phyloP scores from a whole-genome alignment of 2,797 vertebrate species.

The Cossypha dichroa region DNA sequence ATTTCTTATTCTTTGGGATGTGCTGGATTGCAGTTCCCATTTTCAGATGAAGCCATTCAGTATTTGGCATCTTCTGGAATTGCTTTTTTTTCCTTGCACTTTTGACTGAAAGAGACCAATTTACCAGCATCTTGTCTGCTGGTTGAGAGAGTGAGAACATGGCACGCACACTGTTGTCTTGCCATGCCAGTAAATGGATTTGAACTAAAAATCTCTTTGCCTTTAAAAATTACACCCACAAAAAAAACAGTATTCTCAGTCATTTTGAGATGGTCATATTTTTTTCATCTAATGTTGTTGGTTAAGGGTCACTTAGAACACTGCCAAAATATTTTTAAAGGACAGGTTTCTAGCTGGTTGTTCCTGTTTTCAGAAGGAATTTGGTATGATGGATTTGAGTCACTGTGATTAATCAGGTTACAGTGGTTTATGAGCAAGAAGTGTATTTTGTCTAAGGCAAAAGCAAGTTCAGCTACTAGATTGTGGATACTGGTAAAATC shows the following conservation, averaged over 20 bases:
- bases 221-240: background rate
- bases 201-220: background rate
- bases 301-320: background rate
- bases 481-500: background rate
- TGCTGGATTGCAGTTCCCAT: background rate
- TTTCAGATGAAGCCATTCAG: background rate
- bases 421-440: background rate
- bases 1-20: background rate
- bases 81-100: background rate
- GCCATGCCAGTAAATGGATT: background rate
- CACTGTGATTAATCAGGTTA: background rate
- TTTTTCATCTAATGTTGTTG: background rate
- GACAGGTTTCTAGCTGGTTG: background rate
- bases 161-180: background rate
- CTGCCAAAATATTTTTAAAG: slow-evolving; percentile 3
- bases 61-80: background rate
- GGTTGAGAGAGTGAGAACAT: background rate
- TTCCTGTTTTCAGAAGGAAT: background rate
- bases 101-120: background rate
- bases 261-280: background rate
- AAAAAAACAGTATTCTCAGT: background rate
- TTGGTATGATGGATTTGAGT: background rate
- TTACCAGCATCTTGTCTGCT: background rate
- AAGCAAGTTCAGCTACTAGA: background rate
- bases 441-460: background rate